These are phyloP conservation scores for Malurus cyaneus DNA, from an alignment of 2,113 vertebrate species.

Conservation along the genomic window DNA sequence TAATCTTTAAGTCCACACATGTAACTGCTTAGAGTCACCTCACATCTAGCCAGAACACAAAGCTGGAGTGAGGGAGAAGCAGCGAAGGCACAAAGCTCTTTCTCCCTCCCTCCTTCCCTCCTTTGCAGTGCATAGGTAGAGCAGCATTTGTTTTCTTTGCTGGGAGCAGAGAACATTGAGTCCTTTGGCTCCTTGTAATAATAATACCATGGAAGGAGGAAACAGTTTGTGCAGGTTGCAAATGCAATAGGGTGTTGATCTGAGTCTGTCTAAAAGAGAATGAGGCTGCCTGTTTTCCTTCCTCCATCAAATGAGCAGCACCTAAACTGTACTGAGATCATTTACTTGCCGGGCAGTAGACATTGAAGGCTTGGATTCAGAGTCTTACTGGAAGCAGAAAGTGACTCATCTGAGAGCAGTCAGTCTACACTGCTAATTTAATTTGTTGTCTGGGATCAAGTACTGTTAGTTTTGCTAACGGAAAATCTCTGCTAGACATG, in stretches of 20 bases:
- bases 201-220: not conserved
- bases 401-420: not conserved
- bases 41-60: not conserved
- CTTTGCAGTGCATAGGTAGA: not conserved
- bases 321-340: not conserved
- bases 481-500: not conserved
- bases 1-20: conserved; percentile 58
- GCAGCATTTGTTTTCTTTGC: not conserved
- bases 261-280: not conserved
- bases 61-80: not conserved
- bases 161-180: not conserved
- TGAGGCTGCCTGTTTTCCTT: not conserved
- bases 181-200: not conserved
- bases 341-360: not conserved
- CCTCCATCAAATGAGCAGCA: not conserved
- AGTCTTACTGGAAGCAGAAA: not conserved
- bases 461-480: not conserved
- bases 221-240: not conserved
- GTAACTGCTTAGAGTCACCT: conserved; percentile 34
- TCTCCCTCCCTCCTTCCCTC: not conserved
- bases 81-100: not conserved
- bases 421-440: not conserved
- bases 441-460: not conserved
- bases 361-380: not conserved
- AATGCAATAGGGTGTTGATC: not conserved